Base-by-base conservation (phyloP, 2,888 invertebrate genomes). In the Empis stercorea region DNA sequence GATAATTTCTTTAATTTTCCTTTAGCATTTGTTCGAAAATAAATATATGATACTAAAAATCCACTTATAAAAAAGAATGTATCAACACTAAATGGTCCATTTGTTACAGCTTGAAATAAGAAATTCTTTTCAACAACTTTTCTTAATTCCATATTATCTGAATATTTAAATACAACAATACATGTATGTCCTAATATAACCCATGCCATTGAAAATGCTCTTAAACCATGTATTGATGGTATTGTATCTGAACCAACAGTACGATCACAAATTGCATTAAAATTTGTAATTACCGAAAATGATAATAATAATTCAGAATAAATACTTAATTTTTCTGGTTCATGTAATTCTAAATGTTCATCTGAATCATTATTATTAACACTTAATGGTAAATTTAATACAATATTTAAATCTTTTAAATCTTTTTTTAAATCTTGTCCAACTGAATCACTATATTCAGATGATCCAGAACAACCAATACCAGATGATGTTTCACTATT, bases 11-110 rank as follows among this genome's bases (percentile, higher is more conserved):
- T 84, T 52, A 86, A 68, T 59, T 79, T 82, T 45, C 83, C 83
- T 61, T 82, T 83, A 13, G 80, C 78, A 61, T 80, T 81, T 1
- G 84, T 83, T 30, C 87, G 78, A 71, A 87, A 87, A 68, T 87
- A 89, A 43, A 89, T 73, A 66, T 84, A 89, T n/a, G 87, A 79
- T 7, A 88, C 87, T 56, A 89, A 71, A 60, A 88, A 76, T 10
- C 88, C 88, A 53, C 88, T 87, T 63, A 82, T 76, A 63, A 86
- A 86, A 73, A 87, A 87, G 71, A 87, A 87, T 0, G 86, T 85
- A 59, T 87, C 86, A 1, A 87, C 87, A 50, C 84, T 84, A 64
- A 84, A 85, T 0, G 85, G 81, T 0, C 84, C 86, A 59, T 85
- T 86, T 51, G 83, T 75, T 53, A 87, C 79, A 0, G 85, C 80